Conservation (phyloP, 1,140 invertebrate genomes). For the Cyrtorhinus lividipennis region DNA sequence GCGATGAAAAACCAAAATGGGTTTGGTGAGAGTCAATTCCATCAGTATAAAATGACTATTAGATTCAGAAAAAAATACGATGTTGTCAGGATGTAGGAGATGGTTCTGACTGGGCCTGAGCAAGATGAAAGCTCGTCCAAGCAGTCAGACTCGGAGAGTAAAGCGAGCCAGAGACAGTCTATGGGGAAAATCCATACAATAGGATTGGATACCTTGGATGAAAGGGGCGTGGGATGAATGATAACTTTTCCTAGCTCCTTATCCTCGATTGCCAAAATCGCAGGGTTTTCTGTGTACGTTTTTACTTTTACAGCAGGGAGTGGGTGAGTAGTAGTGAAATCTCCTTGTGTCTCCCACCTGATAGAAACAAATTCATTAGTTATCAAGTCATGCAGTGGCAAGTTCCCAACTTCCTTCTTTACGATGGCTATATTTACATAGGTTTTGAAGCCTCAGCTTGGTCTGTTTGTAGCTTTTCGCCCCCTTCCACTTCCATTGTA, state of each 20-base stretch:
- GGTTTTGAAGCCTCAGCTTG: conserved; percentile 98
- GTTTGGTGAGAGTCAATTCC: neutral
- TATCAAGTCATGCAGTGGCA: no score
- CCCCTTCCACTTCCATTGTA: conserved; percentile 98
- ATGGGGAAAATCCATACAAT: no score
- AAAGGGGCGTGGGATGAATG: conserved; percentile 77
- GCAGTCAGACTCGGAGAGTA: no score
- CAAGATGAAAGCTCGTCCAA: no score
- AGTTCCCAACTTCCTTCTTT: no score
- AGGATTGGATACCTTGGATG: conserved; percentile 71
- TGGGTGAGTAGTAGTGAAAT: conserved; percentile 95
- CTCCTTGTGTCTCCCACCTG: conserved; percentile 94
- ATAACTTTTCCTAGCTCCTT: conserved; percentile 95
- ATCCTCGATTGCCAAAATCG: conserved; percentile 93
- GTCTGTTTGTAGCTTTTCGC: conserved; percentile 97
- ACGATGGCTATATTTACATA: conserved; percentile 69
- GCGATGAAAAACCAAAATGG: neutral
- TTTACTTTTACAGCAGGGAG: conserved; percentile 93
- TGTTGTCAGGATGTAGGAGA: no score
- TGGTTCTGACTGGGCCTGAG: no score
- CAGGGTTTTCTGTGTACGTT: conserved; percentile 93
- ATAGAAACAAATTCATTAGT: neutral
- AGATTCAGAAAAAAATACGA: neutral
- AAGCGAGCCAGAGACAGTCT: no score
- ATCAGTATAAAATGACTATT: neutral